Evolutionary conservation across 35 echinoderm and acorn worm species (phyloP).

Genomic region (Acanthaster planci): DNA sequence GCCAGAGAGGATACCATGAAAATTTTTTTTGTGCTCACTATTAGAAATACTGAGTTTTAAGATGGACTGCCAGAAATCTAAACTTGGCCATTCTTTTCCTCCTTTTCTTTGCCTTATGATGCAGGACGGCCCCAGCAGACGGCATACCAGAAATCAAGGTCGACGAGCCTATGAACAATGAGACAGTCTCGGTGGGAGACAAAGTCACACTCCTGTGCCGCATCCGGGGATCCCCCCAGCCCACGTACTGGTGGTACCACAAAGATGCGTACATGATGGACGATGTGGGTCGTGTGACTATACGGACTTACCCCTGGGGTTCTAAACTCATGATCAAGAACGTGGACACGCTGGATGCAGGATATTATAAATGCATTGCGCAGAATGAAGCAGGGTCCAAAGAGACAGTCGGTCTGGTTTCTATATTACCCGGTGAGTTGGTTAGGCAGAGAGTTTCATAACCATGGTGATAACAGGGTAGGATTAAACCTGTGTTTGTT

Average conservation of each 20-base stretch:
- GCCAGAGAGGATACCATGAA: too few species aligned
- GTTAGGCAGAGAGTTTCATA: too few species aligned
- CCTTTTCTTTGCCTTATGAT: background rate
- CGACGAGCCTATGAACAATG: conserved; percentile 82
- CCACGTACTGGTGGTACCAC: conserved; percentile 82
- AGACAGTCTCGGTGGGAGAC: conserved; percentile 59
- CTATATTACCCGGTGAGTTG: conserved; percentile 70
- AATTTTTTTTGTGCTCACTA: too few species aligned
- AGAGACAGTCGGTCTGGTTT: conserved; percentile 54
- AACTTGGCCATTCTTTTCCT: background rate
- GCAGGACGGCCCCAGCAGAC: conserved; percentile 64
- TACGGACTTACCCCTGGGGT: conserved; percentile 71
- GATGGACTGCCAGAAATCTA: too few species aligned
- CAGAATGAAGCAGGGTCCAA: conserved; percentile 59
- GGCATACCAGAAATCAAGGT: conserved; percentile 64
- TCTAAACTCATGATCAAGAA: conserved; percentile 80
- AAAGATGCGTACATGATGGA: conserved; percentile 68
- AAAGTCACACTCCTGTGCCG: conserved; percentile 71
- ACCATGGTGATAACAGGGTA: too few species aligned
- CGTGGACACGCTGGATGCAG: conserved; percentile 72
- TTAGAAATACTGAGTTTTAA: too few species aligned
- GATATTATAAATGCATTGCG: conserved; percentile 86
- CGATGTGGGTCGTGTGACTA: conserved; percentile 56
- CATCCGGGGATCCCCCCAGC: conserved; percentile 76
- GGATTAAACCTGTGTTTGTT: too few species aligned